phyloP scores from a whole-genome alignment of 2,888 invertebrate genomes.

The Lasioglossum malachurum region DNA sequence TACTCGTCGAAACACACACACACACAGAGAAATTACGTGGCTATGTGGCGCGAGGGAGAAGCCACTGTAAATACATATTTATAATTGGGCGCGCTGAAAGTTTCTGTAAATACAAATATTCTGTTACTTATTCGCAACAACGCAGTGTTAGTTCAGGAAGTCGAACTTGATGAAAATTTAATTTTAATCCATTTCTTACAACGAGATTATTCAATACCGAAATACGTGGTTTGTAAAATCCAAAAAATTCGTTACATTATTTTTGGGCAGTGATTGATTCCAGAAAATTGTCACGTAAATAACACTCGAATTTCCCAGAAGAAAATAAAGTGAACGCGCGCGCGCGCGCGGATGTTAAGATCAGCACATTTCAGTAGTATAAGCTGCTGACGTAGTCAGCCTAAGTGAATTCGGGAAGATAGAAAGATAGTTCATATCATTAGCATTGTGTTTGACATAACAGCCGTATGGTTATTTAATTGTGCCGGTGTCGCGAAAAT shows the following conservation, averaged over 20 bases:
- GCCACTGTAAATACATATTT: neutral
- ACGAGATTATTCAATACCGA: too few species aligned
- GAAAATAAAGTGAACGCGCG: neutral
- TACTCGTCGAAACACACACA: neutral
- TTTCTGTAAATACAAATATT: neutral
- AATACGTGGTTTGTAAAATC: too few species aligned
- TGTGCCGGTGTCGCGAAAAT: slow-evolving; percentile 5
- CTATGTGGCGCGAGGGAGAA: neutral
- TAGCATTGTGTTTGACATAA: neutral
- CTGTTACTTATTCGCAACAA: neutral
- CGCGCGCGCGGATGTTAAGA: too few species aligned
- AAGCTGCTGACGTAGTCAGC: neutral
- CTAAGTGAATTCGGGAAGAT: neutral
- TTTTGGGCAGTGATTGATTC: too few species aligned
- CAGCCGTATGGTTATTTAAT: neutral
- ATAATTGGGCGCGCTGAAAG: neutral
- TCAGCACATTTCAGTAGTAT: neutral
- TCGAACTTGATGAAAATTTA: neutral
- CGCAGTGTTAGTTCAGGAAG: neutral
- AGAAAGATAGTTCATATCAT: slow-evolving; percentile 3
- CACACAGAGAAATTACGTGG: neutral
- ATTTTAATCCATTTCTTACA: neutral
- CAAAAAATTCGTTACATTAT: too few species aligned
- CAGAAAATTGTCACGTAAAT: neutral
- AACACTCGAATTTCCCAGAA: neutral